These are phyloP conservation scores for Distichodus sexfasciatus DNA, from an alignment of 2,797 vertebrate genomes.

Conservation along the genomic window DNA sequence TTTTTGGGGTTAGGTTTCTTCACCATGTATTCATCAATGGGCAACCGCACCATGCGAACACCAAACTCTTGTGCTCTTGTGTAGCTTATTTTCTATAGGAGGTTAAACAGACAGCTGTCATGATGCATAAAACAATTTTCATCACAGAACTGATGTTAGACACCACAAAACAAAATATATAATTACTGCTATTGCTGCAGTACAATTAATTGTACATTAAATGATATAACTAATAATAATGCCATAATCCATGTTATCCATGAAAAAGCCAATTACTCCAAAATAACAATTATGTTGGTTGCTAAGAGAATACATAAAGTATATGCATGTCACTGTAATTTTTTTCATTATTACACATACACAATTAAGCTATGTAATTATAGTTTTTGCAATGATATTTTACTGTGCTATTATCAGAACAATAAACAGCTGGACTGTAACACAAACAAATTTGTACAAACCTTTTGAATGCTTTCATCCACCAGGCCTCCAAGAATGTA, in stretches of 20 bases:
- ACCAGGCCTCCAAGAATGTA: constrained; percentile 94
- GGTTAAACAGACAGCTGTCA: background rate
- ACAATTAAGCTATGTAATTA: no score
- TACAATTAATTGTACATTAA: no score
- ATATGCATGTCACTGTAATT: background rate
- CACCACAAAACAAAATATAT: no score
- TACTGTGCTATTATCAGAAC: no score
- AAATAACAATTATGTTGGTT: no score
- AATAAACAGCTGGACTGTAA: background rate
- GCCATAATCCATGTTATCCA: no score
- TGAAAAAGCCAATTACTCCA: no score
- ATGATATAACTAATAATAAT: no score
- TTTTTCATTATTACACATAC: no score
- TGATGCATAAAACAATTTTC: no score
- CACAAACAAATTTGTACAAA: constrained; percentile 47
- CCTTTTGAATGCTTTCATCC: constrained; percentile 94
- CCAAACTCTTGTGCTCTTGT: constrained; percentile 73
- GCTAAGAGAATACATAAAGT: background rate
- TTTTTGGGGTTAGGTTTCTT: constrained; percentile 80
- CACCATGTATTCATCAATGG: constrained; percentile 89
- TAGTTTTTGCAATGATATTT: background rate
- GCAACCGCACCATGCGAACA: constrained; percentile 78
- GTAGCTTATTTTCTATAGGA: constrained; percentile 81
- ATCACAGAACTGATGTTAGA: no score
- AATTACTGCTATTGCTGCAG: no score